Percentiles rank a stretch among this genome's conserved stretches.
phyloP scores from a whole-genome alignment of 1,140 invertebrate genomes.

The Sesamia nonagrioides region DNA sequence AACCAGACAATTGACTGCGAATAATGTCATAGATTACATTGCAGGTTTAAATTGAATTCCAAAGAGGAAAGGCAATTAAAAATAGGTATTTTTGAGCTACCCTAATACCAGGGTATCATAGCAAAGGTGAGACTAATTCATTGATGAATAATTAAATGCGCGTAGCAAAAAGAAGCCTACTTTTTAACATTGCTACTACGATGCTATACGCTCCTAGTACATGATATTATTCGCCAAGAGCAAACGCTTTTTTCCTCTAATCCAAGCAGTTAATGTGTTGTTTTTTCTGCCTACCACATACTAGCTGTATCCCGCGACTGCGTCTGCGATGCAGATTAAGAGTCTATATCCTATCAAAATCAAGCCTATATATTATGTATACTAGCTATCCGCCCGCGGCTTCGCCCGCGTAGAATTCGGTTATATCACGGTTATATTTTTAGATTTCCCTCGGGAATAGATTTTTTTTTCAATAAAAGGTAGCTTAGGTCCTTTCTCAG shows the following conservation, averaged over 20 bases:
- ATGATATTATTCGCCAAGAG: background rate
- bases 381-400: no score
- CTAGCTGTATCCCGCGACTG: no score
- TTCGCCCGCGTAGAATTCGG: no score
- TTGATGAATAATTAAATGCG: background rate
- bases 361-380: no score
- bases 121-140: background rate
- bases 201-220: conserved; percentile 31
- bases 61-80: background rate
- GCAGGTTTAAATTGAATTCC: background rate
- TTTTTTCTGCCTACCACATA: background rate
- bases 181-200: background rate
- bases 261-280: background rate
- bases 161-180: background rate
- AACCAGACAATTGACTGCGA: conserved; percentile 13
- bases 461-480: no score
- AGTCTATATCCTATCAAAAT: no score
- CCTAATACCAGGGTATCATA: conserved; percentile 10
- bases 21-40: background rate
- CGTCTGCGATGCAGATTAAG: no score
- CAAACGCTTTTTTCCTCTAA: background rate
- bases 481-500: no score
- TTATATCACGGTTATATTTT: no score
- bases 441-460: no score
- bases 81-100: background rate